Evolutionary conservation across 2,797 vertebrate species (phyloP), one percentile per base, ranked within the genome.

Genomic region (Myiothlypis chrysogaster): DNA sequence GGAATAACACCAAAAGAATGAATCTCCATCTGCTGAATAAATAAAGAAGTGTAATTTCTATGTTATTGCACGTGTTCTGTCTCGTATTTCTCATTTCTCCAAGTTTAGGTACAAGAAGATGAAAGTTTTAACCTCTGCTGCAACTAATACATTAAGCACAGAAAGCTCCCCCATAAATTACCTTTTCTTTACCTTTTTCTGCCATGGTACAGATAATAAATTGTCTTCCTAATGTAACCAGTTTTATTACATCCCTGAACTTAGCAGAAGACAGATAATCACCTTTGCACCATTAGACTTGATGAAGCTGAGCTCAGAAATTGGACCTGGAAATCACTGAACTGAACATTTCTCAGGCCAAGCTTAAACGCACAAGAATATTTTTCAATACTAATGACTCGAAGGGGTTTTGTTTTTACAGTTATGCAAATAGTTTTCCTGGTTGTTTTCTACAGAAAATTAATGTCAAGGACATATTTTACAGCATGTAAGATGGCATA

Each of bases 151-250:
- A 84, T 47, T 64, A 68, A 72, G 11, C 47, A 22, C 34, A 46
- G 39, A 65, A 80, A 43, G 25, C 43, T 63, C 49, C 23, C 41
- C 49, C 49, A 53, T 70, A 66, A 91, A 71, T 64, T 56, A 57
- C 37, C 53, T 93, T 87, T 89, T 89, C 86, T 89, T 92, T 89
- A 82, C 78, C 18, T 65, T 84, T 82, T 82, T 30, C 73, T 92
- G 46, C 86, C 79, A 53, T 30, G 14, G 12, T 50, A 27, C 30
- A 75, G 53, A 22, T 87, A 89, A 94, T 82, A 85, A 87, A 83
- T 81, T 78, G 23, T 61, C 76, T 85, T 64, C n/a, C 79, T 89
- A 85, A 89, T 81, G 79, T 49, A 93, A 87, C 53, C 49, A 66
- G 44, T 61, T 94, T 75, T 75, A 85, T 90, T 91, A 71, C 44